These are phyloP conservation scores for Speoplatyrhinus poulsoni DNA, from an alignment of 2,113 vertebrate genomes.

Conservation along the genomic window DNA sequence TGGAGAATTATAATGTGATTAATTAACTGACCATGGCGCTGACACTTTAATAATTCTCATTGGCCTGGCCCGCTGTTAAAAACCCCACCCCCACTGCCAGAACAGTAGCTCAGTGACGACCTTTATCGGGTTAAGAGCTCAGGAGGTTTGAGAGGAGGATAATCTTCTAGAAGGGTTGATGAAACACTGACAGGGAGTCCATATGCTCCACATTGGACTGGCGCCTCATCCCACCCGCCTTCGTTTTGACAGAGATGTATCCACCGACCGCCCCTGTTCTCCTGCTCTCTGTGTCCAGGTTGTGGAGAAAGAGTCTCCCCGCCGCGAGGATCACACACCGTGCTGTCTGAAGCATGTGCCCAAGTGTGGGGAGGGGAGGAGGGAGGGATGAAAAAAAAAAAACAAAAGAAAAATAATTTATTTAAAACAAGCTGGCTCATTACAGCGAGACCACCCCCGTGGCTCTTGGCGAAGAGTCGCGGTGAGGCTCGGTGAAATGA, in stretches of 20 bases:
- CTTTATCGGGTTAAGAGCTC: constrained; percentile 5
- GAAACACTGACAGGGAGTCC: constrained; percentile 1
- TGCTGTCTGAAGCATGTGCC: too few relatives aligned
- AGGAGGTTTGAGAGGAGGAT: not conserved
- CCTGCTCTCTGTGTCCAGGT: not conserved
- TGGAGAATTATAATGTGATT: constrained; percentile 51
- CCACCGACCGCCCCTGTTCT: not conserved
- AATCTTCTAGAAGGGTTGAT: not conserved
- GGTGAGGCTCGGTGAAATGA: not conserved
- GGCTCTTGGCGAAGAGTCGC: not conserved
- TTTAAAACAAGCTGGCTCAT: not conserved
- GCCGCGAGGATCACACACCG: not conserved
- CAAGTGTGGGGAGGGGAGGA: too few relatives aligned
- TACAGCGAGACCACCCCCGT: not conserved
- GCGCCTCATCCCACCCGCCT: not conserved
- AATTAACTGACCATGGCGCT: constrained; percentile 38
- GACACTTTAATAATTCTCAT: constrained; percentile 24
- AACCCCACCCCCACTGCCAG: too few relatives aligned
- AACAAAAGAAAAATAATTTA: not conserved
- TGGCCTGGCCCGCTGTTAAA: too few relatives aligned
- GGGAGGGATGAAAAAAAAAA: too few relatives aligned
- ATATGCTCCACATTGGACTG: not conserved
- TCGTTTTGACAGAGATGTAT: not conserved
- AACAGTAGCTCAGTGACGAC: constrained; percentile 1
- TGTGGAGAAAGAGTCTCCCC: not conserved